Evolutionary conservation across 2,113 vertebrate genomes (phyloP).

Genomic region (Macrotis lagotis): DNA sequence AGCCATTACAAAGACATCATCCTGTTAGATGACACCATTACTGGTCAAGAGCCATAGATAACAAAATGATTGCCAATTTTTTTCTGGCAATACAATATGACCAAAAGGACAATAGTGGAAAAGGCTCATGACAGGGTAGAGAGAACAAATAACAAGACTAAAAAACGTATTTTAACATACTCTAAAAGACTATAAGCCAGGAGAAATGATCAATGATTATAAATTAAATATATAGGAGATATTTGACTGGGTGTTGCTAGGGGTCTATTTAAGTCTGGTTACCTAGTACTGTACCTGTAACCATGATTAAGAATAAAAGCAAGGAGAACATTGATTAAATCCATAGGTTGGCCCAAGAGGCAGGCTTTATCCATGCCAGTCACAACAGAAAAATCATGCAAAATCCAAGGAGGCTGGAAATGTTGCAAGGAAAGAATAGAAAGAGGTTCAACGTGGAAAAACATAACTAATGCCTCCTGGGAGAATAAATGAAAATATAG

Average conservation of each 20-base stretch:
- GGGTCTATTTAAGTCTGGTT: slow-evolving; percentile 9
- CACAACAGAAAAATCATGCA: slow-evolving; percentile 60
- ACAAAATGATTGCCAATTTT: slow-evolving; percentile 72
- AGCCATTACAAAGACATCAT: slow-evolving; percentile 73
- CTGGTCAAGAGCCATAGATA: slow-evolving; percentile 73
- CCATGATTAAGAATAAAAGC: not conserved
- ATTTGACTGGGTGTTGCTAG: not conserved
- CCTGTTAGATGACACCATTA: slow-evolving; percentile 70
- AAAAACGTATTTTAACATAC: slow-evolving; percentile 52
- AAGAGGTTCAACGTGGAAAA: slow-evolving; percentile 53
- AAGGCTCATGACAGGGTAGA: slow-evolving; percentile 46
- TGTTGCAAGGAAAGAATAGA: slow-evolving; percentile 50
- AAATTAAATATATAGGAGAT: not conserved
- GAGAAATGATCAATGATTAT: not conserved
- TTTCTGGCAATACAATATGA: slow-evolving; percentile 60
- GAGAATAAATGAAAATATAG: slow-evolving; percentile 57
- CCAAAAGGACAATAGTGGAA: slow-evolving; percentile 66
- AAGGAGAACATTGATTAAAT: not conserved
- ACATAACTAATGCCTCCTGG: slow-evolving; percentile 27
- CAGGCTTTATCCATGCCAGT: slow-evolving; percentile 52
- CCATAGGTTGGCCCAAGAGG: slow-evolving; percentile 17
- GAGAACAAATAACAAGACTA: slow-evolving; percentile 58
- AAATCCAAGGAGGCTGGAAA: slow-evolving; percentile 21
- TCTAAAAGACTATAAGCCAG: slow-evolving; percentile 1
- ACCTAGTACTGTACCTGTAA: not conserved